A percentile compares a stretch with the other conserved stretches of the same genome.
Conservation (phyloP, 2,797 vertebrate species). For the Falco berigora region DNA sequence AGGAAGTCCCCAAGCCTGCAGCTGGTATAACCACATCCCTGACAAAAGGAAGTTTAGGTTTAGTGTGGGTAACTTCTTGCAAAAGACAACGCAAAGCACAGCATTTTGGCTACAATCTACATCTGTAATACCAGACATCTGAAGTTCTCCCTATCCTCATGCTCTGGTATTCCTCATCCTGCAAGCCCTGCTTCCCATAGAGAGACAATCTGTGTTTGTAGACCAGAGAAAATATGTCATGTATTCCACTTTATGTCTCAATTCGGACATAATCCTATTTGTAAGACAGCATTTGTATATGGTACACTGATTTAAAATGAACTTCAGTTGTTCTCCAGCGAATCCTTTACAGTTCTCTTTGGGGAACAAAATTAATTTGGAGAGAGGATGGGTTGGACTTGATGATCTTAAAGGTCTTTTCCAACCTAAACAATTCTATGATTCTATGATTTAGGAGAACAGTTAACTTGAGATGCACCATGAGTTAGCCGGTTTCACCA, state of each 20-base stretch:
- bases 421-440: no score
- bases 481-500: neutral
- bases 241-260: neutral
- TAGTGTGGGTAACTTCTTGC: neutral
- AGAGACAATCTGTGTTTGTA: neutral
- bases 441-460: neutral
- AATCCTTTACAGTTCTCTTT: conserved; percentile 25
- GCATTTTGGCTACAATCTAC: neutral
- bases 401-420: no score
- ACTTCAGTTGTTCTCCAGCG: conserved; percentile 45
- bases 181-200: neutral
- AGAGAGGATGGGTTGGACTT: neutral
- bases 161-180: neutral
- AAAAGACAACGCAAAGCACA: neutral
- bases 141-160: neutral
- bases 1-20: neutral
- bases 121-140: neutral
- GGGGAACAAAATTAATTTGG: neutral
- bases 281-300: conserved; percentile 70
- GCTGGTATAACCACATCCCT: neutral
- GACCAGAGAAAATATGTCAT: neutral
- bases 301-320: conserved; percentile 74
- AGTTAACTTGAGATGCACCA: neutral
- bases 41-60: neutral
- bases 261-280: conserved; percentile 70